Evolutionary conservation across 2,888 invertebrate genomes (phyloP).

Genomic region (Epinotia nisella): DNA sequence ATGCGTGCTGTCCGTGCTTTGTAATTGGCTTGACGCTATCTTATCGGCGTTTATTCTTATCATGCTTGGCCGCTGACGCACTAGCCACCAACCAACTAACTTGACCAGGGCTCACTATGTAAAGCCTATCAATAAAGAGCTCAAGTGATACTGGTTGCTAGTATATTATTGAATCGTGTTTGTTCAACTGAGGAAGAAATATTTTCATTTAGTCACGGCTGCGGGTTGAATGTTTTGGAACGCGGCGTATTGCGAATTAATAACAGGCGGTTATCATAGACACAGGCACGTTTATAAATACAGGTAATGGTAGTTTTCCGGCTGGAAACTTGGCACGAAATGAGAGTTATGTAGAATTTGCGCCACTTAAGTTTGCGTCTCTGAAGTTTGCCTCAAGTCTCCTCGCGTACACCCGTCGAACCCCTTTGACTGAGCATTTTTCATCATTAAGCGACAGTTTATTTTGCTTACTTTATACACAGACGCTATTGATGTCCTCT

Average conservation of each 20-base stretch:
- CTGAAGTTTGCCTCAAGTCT: no score
- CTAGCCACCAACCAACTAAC: slow-evolving; percentile 29
- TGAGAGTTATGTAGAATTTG: no score
- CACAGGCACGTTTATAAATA: slow-evolving; percentile 36
- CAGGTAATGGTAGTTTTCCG: slow-evolving; percentile 4
- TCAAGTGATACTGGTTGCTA: slow-evolving; percentile 46
- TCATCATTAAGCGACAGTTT: no score
- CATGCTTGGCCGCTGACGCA: slow-evolving; percentile 61
- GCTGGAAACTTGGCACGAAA: no score
- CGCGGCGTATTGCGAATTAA: slow-evolving; percentile 61
- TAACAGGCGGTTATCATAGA: slow-evolving; percentile 54
- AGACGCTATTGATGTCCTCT: no score
- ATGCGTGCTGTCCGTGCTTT: slow-evolving; percentile 56
- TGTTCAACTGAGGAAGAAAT: slow-evolving; percentile 68
- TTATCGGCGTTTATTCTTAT: slow-evolving; percentile 65
- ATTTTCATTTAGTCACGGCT: slow-evolving; percentile 68
- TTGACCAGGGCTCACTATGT: not conserved
- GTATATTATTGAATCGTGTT: slow-evolving; percentile 57
- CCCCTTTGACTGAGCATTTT: no score
- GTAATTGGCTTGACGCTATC: slow-evolving; percentile 66
- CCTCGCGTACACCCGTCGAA: no score
- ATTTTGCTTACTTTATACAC: no score
- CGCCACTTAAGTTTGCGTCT: no score
- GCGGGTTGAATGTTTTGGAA: slow-evolving; percentile 65
- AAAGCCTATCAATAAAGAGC: not conserved